These are phyloP conservation scores for Eulemur rufifrons DNA, from an alignment of 2,113 vertebrate species.

Conservation along the genomic window DNA sequence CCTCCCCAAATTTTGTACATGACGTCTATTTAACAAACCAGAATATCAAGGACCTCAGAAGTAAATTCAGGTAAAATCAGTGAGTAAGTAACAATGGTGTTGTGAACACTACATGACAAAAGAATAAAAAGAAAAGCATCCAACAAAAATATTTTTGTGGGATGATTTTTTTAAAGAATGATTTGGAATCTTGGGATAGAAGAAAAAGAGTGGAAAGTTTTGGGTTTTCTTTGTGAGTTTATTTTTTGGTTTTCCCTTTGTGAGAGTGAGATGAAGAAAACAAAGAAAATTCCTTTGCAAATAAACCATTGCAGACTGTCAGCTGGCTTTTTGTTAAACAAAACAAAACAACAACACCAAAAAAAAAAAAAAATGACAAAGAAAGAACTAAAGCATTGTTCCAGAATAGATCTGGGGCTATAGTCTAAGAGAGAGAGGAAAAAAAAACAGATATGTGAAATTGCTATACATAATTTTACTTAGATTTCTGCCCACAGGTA, in stretches of 20 bases:
- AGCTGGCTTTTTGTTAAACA: neutral
- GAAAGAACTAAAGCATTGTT: neutral
- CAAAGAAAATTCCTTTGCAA: slow-evolving; percentile 59
- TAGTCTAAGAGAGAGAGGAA: neutral
- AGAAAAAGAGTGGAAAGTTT: neutral
- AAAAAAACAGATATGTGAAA: neutral
- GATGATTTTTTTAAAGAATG: neutral
- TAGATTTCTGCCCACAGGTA: neutral
- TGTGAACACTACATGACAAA: neutral
- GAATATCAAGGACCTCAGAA: neutral
- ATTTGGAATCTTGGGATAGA: neutral
- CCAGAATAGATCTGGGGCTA: neutral
- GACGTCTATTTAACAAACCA: neutral
- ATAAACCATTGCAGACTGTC: slow-evolving; percentile 57
- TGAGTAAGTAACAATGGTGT: neutral
- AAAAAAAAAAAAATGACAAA: neutral
- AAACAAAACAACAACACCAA: neutral
- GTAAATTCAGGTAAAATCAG: neutral
- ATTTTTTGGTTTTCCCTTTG: slow-evolving; percentile 17
- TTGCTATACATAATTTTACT: neutral
- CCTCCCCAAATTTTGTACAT: neutral
- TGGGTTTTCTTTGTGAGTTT: neutral
- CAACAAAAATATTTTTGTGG: neutral
- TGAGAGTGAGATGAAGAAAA: neutral
- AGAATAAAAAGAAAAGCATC: neutral